Evolutionary conservation across 2,113 vertebrate species (phyloP).

Genomic region (Dipodomys ordii): DNA sequence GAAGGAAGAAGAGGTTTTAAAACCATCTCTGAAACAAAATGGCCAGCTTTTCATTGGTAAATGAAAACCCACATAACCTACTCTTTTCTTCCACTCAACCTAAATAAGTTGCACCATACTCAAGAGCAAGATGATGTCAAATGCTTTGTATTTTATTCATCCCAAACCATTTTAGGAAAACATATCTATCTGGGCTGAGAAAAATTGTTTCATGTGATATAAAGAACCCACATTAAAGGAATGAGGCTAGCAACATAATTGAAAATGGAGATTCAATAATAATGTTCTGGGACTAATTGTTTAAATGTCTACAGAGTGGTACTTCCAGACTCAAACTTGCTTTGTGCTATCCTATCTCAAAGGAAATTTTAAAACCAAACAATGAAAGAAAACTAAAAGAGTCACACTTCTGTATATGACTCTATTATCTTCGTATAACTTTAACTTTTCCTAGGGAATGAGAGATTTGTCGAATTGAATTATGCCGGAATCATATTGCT

Average conservation of each 20-base stretch:
- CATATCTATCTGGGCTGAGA: background rate
- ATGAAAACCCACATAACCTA: constrained; percentile 20
- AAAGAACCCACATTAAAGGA: background rate
- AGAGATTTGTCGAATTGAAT: background rate
- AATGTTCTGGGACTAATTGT: background rate
- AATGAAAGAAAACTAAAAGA: background rate
- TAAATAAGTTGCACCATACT: constrained; percentile 24
- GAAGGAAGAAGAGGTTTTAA: background rate
- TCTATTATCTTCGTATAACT: background rate
- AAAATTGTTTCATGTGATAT: background rate
- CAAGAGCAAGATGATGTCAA: background rate
- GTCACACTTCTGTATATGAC: too few relatives aligned
- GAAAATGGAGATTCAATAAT: background rate
- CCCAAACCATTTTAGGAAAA: background rate
- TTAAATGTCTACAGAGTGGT: constrained; percentile 5
- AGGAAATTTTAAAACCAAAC: background rate
- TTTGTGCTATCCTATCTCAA: background rate
- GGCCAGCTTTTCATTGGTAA: background rate
- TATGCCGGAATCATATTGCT: background rate
- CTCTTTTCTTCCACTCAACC: background rate
- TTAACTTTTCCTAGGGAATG: background rate
- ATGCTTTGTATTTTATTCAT: background rate
- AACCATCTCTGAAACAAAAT: background rate
- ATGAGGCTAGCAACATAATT: background rate
- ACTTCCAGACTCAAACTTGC: background rate